Evolutionary conservation across 2,797 vertebrate genomes (phyloP).

Genomic region (Eupleurogrammus muticus): DNA sequence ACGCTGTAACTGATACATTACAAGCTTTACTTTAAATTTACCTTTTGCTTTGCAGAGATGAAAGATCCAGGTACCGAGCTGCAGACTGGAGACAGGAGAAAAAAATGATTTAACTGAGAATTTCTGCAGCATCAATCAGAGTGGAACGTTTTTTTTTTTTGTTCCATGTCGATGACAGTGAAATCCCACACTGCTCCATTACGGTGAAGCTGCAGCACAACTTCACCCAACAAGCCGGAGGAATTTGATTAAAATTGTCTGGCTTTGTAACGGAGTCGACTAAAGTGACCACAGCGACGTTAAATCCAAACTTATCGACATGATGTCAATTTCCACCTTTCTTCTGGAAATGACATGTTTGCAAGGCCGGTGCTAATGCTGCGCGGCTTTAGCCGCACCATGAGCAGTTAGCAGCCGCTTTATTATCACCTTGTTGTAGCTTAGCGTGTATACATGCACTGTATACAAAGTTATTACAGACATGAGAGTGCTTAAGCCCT

Average conservation of each 20-base stretch:
- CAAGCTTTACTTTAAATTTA: background rate
- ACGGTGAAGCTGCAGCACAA: conserved; percentile 37
- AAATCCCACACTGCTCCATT: conserved; percentile 45
- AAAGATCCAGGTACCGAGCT: background rate
- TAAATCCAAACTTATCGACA: conserved; percentile 51
- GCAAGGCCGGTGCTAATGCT: conserved; percentile 51
- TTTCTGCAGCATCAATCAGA: conserved; percentile 45
- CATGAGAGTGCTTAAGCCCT: conserved; percentile 67
- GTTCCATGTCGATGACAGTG: conserved; percentile 41
- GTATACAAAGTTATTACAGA: conserved; percentile 74
- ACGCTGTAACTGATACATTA: background rate
- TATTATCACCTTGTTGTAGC: conserved; percentile 78
- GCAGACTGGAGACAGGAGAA: background rate
- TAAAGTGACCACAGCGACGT: conserved; percentile 50
- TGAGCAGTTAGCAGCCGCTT: conserved; percentile 58
- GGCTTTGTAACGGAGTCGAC: conserved; percentile 30
- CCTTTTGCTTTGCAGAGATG: background rate
- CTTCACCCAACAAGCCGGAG: conserved; percentile 19
- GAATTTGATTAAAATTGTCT: conserved; percentile 56
- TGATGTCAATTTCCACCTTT: conserved; percentile 25
- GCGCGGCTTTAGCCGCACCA: conserved; percentile 53
- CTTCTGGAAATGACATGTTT: conserved; percentile 21
- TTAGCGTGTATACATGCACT: conserved; percentile 65
- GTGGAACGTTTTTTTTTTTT: conserved; percentile 12
- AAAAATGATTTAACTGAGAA: background rate